phyloP scores from a whole-genome alignment of 2,113 vertebrate species.

The Polypterus bichir region DNA sequence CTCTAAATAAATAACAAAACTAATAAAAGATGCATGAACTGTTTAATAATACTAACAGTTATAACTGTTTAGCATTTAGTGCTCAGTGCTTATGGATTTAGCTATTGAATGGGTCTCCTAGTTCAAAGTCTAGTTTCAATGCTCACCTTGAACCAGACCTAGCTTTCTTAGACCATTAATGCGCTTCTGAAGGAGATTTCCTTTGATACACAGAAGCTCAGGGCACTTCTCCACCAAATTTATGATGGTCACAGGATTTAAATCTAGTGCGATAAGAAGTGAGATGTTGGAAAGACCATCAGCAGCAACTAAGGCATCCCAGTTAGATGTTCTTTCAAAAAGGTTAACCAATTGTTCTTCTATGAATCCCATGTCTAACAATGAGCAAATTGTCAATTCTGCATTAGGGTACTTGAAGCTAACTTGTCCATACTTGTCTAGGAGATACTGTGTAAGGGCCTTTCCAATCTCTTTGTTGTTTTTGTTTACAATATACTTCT shows the following conservation, averaged over 20 bases:
- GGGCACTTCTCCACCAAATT: slow-evolving; percentile 51
- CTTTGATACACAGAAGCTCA: slow-evolving; percentile 39
- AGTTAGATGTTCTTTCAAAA: slow-evolving; percentile 15
- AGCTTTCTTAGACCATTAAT: slow-evolving; percentile 52
- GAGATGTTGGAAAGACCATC: slow-evolving; percentile 32
- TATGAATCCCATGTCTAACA: slow-evolving; percentile 62
- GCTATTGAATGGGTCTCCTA: too few relatives aligned
- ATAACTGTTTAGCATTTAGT: too few relatives aligned
- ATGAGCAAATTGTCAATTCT: slow-evolving; percentile 19
- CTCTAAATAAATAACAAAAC: too few relatives aligned
- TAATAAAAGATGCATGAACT: too few relatives aligned
- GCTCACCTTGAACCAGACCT: slow-evolving; percentile 63
- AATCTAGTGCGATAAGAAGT: slow-evolving; percentile 47
- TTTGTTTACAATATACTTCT: too few relatives aligned
- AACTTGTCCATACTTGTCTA: not conserved
- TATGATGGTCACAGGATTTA: slow-evolving; percentile 43
- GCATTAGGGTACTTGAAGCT: not conserved
- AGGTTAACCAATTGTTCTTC: slow-evolving; percentile 39
- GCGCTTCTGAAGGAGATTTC: slow-evolving; percentile 40
- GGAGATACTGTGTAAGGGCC: not conserved
- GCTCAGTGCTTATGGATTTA: not conserved
- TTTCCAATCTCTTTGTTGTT: not conserved
- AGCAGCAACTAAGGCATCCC: slow-evolving; percentile 17
- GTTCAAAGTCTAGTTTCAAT: not conserved
- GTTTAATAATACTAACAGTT: too few relatives aligned